Evolutionary conservation across 2,888 invertebrate species (phyloP).

Genomic region (Stegophylla sp.): DNA sequence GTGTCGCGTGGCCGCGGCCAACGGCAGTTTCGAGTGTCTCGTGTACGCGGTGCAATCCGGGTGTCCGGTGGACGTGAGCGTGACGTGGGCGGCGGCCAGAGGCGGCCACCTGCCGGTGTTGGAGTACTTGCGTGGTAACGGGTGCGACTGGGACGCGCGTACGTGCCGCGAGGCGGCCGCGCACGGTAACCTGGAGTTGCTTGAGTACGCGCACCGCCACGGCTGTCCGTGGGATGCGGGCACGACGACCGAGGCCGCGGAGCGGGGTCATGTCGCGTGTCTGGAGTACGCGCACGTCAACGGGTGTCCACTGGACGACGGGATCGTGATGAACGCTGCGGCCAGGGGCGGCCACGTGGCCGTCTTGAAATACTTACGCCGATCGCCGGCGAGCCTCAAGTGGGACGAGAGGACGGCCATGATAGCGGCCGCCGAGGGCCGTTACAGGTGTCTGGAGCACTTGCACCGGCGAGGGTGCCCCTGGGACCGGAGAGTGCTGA

Average conservation of each 20-base stretch:
- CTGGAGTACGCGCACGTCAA: not conserved
- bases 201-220: not conserved
- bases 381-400: too few species aligned
- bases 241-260: not conserved
- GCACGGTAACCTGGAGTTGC: not conserved
- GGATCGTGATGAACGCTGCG: too few species aligned
- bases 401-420: too few species aligned
- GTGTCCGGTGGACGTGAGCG: not conserved
- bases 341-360: too few species aligned
- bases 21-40: not conserved
- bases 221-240: slow-evolving; percentile 1
- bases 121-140: not conserved
- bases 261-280: not conserved
- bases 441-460: too few species aligned
- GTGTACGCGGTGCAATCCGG: not conserved
- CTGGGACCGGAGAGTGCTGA: too few species aligned
- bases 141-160: not conserved
- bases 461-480: too few species aligned
- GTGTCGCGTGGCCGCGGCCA: not conserved
- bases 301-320: too few species aligned
- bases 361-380: too few species aligned
- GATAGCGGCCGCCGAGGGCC: too few species aligned
- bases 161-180: not conserved
- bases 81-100: not conserved
- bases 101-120: not conserved